These are phyloP conservation scores for Heteromyza rotundicornis DNA, from an alignment of 2,888 invertebrate genomes.

Conservation along the genomic window DNA sequence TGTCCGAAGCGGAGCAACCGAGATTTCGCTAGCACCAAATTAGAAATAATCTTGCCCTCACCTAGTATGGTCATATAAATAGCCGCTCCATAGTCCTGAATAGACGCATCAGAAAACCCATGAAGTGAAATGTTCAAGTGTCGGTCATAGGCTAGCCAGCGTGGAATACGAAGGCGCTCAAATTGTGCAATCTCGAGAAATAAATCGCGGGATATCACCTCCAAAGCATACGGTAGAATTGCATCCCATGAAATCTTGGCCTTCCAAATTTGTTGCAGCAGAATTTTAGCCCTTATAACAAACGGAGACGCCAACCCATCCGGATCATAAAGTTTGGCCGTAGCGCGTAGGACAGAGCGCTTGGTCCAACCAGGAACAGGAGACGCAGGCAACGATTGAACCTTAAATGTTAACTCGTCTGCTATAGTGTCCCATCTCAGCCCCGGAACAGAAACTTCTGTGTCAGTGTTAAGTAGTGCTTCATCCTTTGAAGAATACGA, in stretches of 20 bases:
- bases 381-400: no score
- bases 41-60: slow-evolving; percentile 8
- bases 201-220: not conserved
- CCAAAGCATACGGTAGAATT: slow-evolving; percentile 5
- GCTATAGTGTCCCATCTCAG: not conserved
- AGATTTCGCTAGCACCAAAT: slow-evolving; percentile 24
- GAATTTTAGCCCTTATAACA: slow-evolving; percentile 21
- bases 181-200: slow-evolving; percentile 10
- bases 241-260: not conserved
- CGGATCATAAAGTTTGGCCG: slow-evolving; percentile 21
- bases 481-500: not conserved
- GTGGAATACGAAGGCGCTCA: slow-evolving; percentile 17
- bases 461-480: not conserved
- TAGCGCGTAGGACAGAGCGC: slow-evolving; percentile 19
- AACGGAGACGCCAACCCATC: slow-evolving; percentile 19
- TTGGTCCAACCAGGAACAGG: slow-evolving; percentile 14
- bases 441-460: slow-evolving; percentile 3
- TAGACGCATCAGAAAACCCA: slow-evolving; percentile 27
- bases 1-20: slow-evolving; percentile 22
- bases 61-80: slow-evolving; percentile 16
- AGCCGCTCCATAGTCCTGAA: slow-evolving; percentile 24
- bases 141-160: slow-evolving; percentile 19
- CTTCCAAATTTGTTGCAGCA: slow-evolving; percentile 24
- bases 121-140: slow-evolving; percentile 14
- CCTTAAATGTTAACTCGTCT: not conserved